Base-by-base conservation (phyloP, 2,797 vertebrate species). In the Phyllotis vaccarum region DNA sequence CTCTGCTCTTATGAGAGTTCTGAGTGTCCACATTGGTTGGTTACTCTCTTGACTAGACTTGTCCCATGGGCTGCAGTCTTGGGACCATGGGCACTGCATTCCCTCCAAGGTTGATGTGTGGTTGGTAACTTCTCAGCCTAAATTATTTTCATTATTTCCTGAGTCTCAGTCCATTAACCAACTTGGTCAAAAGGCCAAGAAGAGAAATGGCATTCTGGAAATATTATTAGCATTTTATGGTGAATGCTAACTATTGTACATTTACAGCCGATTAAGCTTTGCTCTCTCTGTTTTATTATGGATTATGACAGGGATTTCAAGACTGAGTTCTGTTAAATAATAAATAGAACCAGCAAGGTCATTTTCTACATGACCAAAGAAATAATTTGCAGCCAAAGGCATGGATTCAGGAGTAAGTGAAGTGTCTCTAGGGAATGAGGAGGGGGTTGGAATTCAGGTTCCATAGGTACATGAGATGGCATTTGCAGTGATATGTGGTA, bases 341-440 rank as follows among this genome's bases (percentile, higher is more conserved):
- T 96, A 98, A 98, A 97, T 88, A 96, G 86, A 93, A 96, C 85
- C 81, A 98, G 79, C 93, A 97, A 98, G 96, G 97, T 98, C 93
- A 93, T 98, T 96, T 97, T 96, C 95, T 91, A 62, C 93, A 93
- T 96, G 95, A 97, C 89, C 87, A 58, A 95, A 95, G 82, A 10
- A 97, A 97, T 96, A 40, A 29, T 96, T 85, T 0, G 14, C 87
- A 83, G 90, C 74, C 78, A 93, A 96, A 97, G 22, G 95, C 86
- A 86, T 89, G n/a, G 97, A 95, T 97, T 97, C 93, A 70, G 83
- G 58, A 62, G n/a, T 34, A 43, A 64, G 11, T 90, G 68, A 86
- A 86, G 40, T 34, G 31, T 96, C 74, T 95, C 54, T 3, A 40
- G n/a, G 60, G 52, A 11, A 68, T 83, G 31, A 56, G 22, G 6